Base-by-base conservation (phyloP, 2,113 vertebrate species). In the Gallinago media region DNA sequence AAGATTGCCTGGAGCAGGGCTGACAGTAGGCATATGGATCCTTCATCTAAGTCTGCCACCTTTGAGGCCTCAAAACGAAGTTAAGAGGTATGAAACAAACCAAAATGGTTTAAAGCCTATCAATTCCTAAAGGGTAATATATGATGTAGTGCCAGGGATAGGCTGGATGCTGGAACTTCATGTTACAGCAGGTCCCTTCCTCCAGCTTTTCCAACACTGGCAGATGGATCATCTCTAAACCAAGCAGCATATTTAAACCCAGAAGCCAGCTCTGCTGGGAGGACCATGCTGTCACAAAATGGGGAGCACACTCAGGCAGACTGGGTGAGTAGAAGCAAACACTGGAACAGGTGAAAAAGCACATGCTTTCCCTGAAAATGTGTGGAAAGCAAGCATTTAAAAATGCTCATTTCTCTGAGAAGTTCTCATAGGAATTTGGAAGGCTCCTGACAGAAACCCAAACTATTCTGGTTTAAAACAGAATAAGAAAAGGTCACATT, bases 21-120 rank as follows among this genome's bases (percentile, higher is more conserved):
- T 32, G 50, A 13, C 26, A 36, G 77, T 8, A 22, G 61, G 46
- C 26, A 21, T 8, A 19, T 9, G 44, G 55, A 46, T 44, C 68
- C 59, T 44, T 13, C 55, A 9, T 32, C 49, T 66, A 21, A 32
- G 17, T 31, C n/a, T 72, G 59, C 25, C 54, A 29, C 40, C 27
- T 42, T 3, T 5, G 23, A 40, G 61, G 15, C 32, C 20, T 62
- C 9, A 11, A 36, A 40, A 31, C 16, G 4, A 26, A 44, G 72
- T 50, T 15, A 19, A 50, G 59, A 5, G 21, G 44, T 18, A 42
- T 44, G 68, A 66, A 46, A 32, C 2, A 22, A 23, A 7, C 4
- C 4, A 0, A 36, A 63, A 3, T 0, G 1, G 19, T 25, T 56
- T 1, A 9, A 58, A 75, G 38, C 8, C 32, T 6, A 4, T 50